Percentiles rank a stretch among this genome's conserved stretches.
phyloP scores from a whole-genome alignment of 2,113 vertebrate species.

The Megaleporinus macrocephalus region DNA sequence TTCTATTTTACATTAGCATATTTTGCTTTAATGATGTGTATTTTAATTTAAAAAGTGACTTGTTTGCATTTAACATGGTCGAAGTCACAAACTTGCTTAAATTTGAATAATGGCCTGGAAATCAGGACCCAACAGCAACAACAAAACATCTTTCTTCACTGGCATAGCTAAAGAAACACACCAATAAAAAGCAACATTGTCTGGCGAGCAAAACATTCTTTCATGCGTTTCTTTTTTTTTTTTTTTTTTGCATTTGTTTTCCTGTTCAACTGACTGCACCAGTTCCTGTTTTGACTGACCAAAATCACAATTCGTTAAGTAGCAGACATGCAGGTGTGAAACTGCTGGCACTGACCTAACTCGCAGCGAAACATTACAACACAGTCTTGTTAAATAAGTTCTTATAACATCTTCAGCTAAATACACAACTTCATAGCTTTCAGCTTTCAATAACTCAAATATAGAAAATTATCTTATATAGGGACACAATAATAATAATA shows the following conservation, averaged over 20 bases:
- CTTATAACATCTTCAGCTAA: background rate
- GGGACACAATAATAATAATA: background rate
- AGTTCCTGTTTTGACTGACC: conserved; percentile 57
- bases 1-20: too few species aligned
- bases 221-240: conserved; percentile 13
- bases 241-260: conserved; percentile 49
- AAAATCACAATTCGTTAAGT: conserved; percentile 22
- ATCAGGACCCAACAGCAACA: background rate
- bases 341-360: conserved; percentile 8
- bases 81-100: too few species aligned
- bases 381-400: background rate
- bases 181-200: conserved; percentile 14
- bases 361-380: background rate
- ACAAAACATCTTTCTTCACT: background rate
- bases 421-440: background rate
- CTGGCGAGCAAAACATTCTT: conserved; percentile 33
- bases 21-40: too few species aligned
- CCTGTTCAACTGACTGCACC: conserved; percentile 25
- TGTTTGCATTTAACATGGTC: too few species aligned
- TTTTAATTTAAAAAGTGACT: too few species aligned
- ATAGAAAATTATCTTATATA: too few species aligned
- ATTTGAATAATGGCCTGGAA: too few species aligned
- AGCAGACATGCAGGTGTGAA: conserved; percentile 34
- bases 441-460: background rate
- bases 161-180: background rate